Conservation (phyloP, 2,888 invertebrate species). For the Ephialtes manifestator region DNA sequence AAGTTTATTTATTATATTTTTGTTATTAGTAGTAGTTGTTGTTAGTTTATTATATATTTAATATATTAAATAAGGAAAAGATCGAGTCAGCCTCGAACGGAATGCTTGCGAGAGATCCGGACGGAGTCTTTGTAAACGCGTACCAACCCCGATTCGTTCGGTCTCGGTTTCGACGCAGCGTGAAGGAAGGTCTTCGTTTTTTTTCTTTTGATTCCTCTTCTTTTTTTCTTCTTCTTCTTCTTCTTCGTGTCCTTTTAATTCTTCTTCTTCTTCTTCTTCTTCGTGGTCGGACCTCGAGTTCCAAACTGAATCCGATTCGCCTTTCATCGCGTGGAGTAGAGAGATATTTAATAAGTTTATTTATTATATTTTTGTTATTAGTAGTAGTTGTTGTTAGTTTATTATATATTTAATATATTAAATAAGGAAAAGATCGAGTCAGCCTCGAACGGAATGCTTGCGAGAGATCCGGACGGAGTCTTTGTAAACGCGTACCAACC, state of each 20-base stretch:
- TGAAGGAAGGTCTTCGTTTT: neutral
- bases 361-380: too few species aligned
- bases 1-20: too few species aligned
- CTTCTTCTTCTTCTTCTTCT: too few species aligned
- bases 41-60: too few species aligned
- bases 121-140: constrained; percentile 54
- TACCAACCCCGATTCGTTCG: constrained; percentile 46
- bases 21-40: too few species aligned
- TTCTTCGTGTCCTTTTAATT: neutral
- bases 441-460: constrained; percentile 51
- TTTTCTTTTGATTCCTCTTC: neutral
- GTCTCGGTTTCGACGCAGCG: constrained; percentile 34
- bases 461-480: constrained; percentile 51
- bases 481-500: constrained; percentile 53
- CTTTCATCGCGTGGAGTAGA: too few species aligned
- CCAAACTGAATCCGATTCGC: neutral
- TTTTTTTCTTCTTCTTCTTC: neutral
- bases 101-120: constrained; percentile 54
- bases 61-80: too few species aligned
- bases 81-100: constrained; percentile 59
- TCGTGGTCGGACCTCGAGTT: neutral
- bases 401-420: too few species aligned
- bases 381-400: too few species aligned
- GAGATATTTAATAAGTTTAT: too few species aligned
- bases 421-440: constrained; percentile 57